phyloP scores from a whole-genome alignment of 2,113 vertebrate genomes.

The Mastomys natalensis region DNA sequence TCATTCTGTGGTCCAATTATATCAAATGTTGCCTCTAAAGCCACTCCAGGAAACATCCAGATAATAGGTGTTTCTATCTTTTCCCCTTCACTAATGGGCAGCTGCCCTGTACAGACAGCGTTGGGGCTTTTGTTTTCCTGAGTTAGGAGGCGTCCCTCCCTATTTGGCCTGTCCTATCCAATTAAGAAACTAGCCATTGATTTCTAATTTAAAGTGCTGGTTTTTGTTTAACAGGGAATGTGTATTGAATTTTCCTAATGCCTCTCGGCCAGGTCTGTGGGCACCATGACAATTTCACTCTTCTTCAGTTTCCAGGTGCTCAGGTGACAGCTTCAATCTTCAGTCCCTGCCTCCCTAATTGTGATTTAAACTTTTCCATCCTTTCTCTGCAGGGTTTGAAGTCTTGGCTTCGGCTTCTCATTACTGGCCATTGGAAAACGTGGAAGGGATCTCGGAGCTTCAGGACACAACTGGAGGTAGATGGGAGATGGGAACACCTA shows the following conservation, averaged over 20 bases:
- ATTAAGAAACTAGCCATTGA: neutral
- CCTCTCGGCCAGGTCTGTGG: accelerated
- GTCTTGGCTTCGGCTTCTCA: slow-evolving; percentile 94
- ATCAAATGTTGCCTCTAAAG: no score
- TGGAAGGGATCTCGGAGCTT: slow-evolving; percentile 94
- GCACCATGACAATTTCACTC: neutral
- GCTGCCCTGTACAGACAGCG: accelerated
- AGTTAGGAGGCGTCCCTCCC: neutral
- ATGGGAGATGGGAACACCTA: neutral
- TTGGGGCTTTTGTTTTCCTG: accelerated
- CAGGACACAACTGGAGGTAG: slow-evolving; percentile 92
- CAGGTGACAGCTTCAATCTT: neutral
- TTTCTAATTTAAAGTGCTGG: neutral
- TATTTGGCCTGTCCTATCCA: neutral
- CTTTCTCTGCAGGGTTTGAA: slow-evolving; percentile 89
- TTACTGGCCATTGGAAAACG: slow-evolving; percentile 95
- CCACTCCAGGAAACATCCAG: accelerated
- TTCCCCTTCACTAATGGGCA: accelerated
- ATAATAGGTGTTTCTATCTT: neutral
- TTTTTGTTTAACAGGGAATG: neutral
- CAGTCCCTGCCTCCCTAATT: accelerated
- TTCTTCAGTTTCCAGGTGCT: neutral
- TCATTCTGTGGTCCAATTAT: neutral
- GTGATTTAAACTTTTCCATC: neutral
- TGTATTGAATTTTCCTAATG: neutral